These are phyloP conservation scores for Pristis pectinata DNA, from an alignment of 2,797 vertebrate species.

Conservation along the genomic window DNA sequence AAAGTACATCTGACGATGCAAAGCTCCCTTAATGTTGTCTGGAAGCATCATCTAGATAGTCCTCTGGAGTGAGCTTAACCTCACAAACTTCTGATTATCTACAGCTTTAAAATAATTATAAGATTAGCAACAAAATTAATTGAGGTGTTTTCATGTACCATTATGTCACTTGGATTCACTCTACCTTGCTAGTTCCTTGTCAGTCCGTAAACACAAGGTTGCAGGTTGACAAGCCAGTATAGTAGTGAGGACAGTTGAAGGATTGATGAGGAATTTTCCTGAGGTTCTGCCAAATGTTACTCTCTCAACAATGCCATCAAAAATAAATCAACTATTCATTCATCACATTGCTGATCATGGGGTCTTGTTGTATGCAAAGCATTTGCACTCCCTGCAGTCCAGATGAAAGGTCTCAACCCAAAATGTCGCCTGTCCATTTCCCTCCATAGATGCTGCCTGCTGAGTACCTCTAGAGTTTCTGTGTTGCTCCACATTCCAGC, in stretches of 20 bases:
- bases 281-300: background rate
- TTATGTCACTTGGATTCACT: background rate
- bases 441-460: no score
- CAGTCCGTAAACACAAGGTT: background rate
- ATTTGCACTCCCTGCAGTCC: background rate
- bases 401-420: no score
- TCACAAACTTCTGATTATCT: background rate
- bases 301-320: background rate
- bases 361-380: background rate
- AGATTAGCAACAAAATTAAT: background rate
- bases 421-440: no score
- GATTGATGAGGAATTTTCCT: background rate
- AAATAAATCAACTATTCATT: background rate
- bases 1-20: background rate
- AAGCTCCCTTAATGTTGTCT: background rate
- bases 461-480: no score
- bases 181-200: background rate
- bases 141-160: background rate
- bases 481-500: background rate
- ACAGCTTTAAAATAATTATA: slow-evolving; percentile 1
- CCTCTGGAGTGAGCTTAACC: background rate
- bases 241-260: background rate
- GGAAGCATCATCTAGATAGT: background rate
- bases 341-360: background rate
- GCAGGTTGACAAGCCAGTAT: background rate